A percentile compares a stretch with the other conserved stretches of the same genome.
phyloP scores from a whole-genome alignment of 2,797 vertebrate genomes.

The Anisognathus igniventris region DNA sequence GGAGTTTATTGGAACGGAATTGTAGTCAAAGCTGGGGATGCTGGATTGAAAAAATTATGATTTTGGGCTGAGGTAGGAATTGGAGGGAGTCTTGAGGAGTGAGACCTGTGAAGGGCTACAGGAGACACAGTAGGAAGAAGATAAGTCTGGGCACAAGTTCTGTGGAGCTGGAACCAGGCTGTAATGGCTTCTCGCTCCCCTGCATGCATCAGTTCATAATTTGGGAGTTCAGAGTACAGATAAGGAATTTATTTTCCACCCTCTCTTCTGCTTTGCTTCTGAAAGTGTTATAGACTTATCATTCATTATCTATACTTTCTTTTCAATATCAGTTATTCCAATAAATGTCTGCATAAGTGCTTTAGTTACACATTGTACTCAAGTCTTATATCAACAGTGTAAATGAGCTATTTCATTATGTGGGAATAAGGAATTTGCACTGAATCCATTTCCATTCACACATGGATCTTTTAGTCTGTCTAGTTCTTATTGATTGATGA shows the following conservation, averaged over 20 bases:
- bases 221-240: neutral
- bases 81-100: neutral
- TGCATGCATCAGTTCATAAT: neutral
- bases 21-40: neutral
- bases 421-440: neutral
- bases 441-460: neutral
- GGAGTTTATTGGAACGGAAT: neutral
- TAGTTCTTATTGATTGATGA: neutral
- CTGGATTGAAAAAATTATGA: neutral
- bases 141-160: neutral
- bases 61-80: neutral
- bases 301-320: neutral
- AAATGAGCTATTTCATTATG: neutral
- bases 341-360: neutral
- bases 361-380: neutral
- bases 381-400: neutral
- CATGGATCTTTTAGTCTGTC: neutral
- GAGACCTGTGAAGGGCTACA: neutral
- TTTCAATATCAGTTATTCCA: neutral
- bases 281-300: neutral
- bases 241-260: neutral
- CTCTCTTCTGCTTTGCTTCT: neutral
- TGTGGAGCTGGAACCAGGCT: neutral
- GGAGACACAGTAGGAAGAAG: neutral
- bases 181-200: fast-evolving